Percentiles rank a stretch among this genome's conserved stretches.
phyloP scores from a whole-genome alignment of 2,888 invertebrate species.

The Pogonocherus hispidulus region DNA sequence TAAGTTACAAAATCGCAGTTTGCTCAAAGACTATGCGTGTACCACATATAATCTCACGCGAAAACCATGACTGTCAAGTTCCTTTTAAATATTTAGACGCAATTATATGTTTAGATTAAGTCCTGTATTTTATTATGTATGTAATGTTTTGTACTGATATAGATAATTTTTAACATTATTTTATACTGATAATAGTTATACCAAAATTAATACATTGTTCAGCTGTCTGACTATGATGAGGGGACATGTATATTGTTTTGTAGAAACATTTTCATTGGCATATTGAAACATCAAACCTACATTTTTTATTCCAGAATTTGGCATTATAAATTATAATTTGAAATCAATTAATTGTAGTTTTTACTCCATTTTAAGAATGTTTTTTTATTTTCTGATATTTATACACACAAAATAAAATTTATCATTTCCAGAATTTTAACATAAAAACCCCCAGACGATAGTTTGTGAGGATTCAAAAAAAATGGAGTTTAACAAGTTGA shows the following conservation, averaged over 20 bases:
- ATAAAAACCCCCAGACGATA: too few relatives aligned
- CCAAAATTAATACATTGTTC: slow-evolving; percentile 28
- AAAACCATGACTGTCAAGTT: slow-evolving; percentile 52
- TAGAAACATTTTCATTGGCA: too few relatives aligned
- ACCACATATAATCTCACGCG: slow-evolving; percentile 43
- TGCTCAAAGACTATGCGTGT: slow-evolving; percentile 16
- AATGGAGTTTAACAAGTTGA: too few relatives aligned
- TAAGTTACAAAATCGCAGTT: background rate
- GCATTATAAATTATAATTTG: background rate
- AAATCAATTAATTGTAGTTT: too few relatives aligned
- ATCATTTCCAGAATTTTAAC: too few relatives aligned
- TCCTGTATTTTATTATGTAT: slow-evolving; percentile 41
- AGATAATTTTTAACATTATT: slow-evolving; percentile 31
- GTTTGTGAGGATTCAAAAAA: too few relatives aligned
- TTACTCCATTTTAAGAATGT: too few relatives aligned
- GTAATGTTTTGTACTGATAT: slow-evolving; percentile 47
- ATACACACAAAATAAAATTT: too few relatives aligned
- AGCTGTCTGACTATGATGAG: too few relatives aligned
- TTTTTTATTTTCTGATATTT: too few relatives aligned
- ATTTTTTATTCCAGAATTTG: background rate
- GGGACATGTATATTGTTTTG: too few relatives aligned
- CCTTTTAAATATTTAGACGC: slow-evolving; percentile 40
- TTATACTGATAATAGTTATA: slow-evolving; percentile 25
- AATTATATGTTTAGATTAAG: slow-evolving; percentile 33
- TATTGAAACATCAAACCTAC: background rate